Percentiles rank a stretch among this genome's conserved stretches.
Evolutionary conservation across 2,113 vertebrate species (phyloP).

Genomic region (Channa argus): DNA sequence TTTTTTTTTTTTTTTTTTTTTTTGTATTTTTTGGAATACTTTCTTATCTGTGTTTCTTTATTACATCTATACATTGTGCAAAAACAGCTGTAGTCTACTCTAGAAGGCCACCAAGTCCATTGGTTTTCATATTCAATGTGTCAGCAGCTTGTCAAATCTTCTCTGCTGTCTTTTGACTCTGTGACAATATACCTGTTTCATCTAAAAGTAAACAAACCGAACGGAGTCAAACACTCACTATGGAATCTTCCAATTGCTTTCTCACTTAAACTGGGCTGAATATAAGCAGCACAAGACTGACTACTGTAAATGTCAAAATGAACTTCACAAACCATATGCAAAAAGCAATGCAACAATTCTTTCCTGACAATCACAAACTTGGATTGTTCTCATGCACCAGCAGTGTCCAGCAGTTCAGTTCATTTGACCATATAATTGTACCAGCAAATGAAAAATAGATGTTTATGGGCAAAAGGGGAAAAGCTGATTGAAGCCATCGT

Average conservation of each 20-base stretch:
- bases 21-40: constrained; percentile 50
- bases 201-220: constrained; percentile 27
- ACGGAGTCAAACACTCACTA: constrained; percentile 25
- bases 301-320: constrained; percentile 10
- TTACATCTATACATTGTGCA: constrained; percentile 76
- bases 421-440: constrained; percentile 3
- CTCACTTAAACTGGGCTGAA: constrained; percentile 6
- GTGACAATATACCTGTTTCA: constrained; percentile 26
- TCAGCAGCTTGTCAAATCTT: constrained; percentile 21
- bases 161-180: constrained; percentile 1
- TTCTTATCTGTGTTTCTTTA: constrained; percentile 45
- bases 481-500: background rate
- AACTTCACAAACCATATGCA: constrained; percentile 12
- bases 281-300: constrained; percentile 7
- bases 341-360: constrained; percentile 5
- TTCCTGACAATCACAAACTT: background rate
- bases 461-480: background rate
- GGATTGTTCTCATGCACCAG: background rate
- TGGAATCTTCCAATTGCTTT: background rate
- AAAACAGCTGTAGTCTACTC: constrained; percentile 73
- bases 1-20: background rate
- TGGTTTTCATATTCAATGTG: constrained; percentile 41
- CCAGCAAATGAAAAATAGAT: constrained; percentile 1
- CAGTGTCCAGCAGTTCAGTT: background rate
- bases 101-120: constrained; percentile 79